Evolutionary conservation across 2,113 vertebrate genomes (phyloP).

Genomic region (Hypanus sabinus): DNA sequence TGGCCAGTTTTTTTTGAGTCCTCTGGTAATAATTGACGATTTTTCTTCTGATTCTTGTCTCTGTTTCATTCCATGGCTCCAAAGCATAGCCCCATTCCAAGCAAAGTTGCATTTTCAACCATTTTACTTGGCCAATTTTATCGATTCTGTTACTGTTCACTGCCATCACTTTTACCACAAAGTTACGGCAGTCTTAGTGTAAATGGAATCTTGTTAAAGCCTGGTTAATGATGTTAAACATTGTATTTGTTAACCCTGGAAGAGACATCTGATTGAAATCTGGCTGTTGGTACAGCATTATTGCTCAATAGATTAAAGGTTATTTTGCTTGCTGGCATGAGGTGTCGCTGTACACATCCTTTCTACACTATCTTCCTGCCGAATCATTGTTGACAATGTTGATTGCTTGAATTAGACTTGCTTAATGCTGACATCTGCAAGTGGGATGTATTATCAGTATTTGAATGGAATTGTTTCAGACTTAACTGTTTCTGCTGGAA

Average conservation of each 20-base stretch:
- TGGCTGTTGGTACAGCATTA: neutral
- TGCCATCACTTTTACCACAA: neutral
- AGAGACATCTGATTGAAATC: neutral
- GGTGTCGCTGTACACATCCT: neutral
- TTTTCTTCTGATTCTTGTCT: neutral
- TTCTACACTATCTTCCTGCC: neutral
- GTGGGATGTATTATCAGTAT: neutral
- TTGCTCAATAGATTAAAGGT: neutral
- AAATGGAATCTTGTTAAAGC: neutral
- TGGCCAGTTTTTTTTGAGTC: neutral
- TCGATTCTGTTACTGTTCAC: neutral
- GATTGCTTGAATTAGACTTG: neutral
- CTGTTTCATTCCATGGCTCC: neutral
- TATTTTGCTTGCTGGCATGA: neutral
- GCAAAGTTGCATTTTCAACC: neutral
- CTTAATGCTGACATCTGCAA: neutral
- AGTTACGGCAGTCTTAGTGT: neutral
- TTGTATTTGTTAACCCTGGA: neutral
- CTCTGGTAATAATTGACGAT: neutral
- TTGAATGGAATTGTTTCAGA: neutral
- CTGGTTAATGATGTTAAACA: neutral
- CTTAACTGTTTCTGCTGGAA: neutral
- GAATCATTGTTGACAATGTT: neutral
- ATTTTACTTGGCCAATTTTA: too few relatives aligned
- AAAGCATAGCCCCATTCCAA: neutral